Evolutionary conservation across 2,797 vertebrate genomes (phyloP).

Genomic region (Takifugu rubripes): DNA sequence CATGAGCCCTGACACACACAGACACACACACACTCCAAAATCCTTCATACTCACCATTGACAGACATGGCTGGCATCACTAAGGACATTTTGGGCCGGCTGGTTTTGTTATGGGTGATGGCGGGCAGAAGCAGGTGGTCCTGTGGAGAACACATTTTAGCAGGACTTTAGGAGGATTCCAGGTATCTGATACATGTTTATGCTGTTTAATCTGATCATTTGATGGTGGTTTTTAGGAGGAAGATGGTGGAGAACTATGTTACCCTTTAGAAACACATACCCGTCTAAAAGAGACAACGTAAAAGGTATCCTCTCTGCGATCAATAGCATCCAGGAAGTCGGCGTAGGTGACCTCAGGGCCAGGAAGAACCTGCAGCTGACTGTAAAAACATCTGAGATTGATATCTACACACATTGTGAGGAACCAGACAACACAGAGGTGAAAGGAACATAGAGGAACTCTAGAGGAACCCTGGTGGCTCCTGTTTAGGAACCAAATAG

Average conservation of each 20-base stretch:
- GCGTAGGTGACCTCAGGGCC: conserved; percentile 82
- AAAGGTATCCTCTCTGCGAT: conserved; percentile 88
- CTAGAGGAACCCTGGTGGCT: no score
- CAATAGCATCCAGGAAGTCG: conserved; percentile 88
- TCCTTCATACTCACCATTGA: conserved; percentile 68
- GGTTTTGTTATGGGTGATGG: conserved; percentile 74
- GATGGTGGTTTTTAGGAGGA: background rate
- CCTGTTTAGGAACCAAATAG: no score
- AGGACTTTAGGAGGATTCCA: no score
- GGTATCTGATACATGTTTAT: no score
- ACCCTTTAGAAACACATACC: conserved; percentile 59
- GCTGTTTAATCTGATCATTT: background rate
- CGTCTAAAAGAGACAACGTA: conserved; percentile 90
- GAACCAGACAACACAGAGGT: no score
- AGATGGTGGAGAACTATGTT: background rate
- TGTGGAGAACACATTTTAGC: conserved; percentile 4
- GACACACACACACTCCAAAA: background rate
- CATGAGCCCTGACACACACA: background rate
- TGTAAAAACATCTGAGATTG: conserved; percentile 22
- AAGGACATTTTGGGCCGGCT: conserved; percentile 90
- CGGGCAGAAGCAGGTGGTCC: conserved; percentile 74
- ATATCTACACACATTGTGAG: background rate
- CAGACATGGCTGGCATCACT: conserved; percentile 91
- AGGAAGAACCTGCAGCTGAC: conserved; percentile 85
- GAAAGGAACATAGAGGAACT: no score